A percentile compares a stretch with the other conserved stretches of the same genome.
phyloP scores from a whole-genome alignment of 2,797 vertebrate species.

The Xenentodon cancila region DNA sequence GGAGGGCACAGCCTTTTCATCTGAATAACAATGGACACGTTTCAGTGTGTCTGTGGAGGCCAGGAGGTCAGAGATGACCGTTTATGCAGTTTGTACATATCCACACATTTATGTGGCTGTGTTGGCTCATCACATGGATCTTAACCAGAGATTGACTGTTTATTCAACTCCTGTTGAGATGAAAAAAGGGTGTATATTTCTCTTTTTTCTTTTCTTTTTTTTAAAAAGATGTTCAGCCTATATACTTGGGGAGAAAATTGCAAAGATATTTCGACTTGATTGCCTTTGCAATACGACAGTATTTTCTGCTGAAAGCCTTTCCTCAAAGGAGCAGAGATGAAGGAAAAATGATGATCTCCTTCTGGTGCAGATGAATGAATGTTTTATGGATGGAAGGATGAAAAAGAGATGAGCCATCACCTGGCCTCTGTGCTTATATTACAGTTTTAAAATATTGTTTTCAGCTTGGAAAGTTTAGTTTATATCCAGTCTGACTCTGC shows the following conservation, averaged over 20 bases:
- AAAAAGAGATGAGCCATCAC: constrained; percentile 59
- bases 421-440: constrained; percentile 43
- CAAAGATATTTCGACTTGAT: constrained; percentile 64
- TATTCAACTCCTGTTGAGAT: constrained; percentile 37
- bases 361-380: constrained; percentile 67
- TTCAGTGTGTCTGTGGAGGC: constrained; percentile 6
- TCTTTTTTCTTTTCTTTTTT: too few species aligned
- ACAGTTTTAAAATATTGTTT: constrained; percentile 45
- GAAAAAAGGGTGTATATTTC: constrained; percentile 39
- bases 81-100: not conserved
- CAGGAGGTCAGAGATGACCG: constrained; percentile 1
- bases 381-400: constrained; percentile 64
- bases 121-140: constrained; percentile 20
- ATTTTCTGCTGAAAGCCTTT: constrained; percentile 55
- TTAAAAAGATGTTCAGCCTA: constrained; percentile 28
- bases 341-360: constrained; percentile 62
- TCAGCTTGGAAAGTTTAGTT: constrained; percentile 27
- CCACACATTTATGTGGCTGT: not conserved
- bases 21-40: constrained; percentile 16
- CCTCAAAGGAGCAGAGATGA: constrained; percentile 45
- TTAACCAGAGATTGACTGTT: constrained; percentile 28
- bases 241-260: constrained; percentile 55
- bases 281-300: constrained; percentile 52
- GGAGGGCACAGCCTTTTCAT: constrained; percentile 27
- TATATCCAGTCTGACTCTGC: constrained; percentile 28